Evolutionary conservation across 2,888 invertebrate species (phyloP), one percentile per base, ranked within the genome.

Genomic region (Chelonus formosanus): DNA sequence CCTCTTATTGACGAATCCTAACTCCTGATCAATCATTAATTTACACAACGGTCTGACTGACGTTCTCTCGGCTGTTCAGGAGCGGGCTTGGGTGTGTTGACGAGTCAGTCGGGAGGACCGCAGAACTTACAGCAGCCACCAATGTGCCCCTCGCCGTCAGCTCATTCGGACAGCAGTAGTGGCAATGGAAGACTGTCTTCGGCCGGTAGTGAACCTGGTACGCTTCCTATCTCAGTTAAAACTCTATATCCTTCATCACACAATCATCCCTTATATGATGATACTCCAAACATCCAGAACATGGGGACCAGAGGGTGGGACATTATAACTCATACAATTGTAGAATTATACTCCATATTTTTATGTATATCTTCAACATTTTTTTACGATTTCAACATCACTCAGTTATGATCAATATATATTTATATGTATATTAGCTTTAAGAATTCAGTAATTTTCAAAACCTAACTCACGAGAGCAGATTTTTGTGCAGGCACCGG

Each of bases 81-180:
- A 75, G 79, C 82, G 70, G 80, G 84, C 62, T 78, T 84, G 70
- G 83, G 84, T 68, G 81, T 82, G 66, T 79, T 83, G 73, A 82
- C 82, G 74, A 79, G 80, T 72, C 84, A 82, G 73, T 74, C 82
- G 67, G 84, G 82, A 76, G 84, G 83, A 76, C 82, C 83, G 56
- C 84, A 84, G 73, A 84, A 83, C 76, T 82, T 85, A 72, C 84
- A 83, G 80, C 86, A 89, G 69, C 89, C 89, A 80, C 90, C 90
- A 31, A 87, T 90, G 87, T 91, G 94, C 74, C 92, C 93, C 10
- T 93, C 94, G 55, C 94, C 94, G 2, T 93, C 93, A 47, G 92
- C 92, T 31, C 94, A 94, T 84, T 94, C 94, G 54, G 95, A 95
- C 84, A 93, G 93, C 78, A 94, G 94, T 34, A 94, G 94, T 40